Evolutionary conservation across 2,888 invertebrate species (phyloP).

Genomic region (Steinernema hermaphroditum): DNA sequence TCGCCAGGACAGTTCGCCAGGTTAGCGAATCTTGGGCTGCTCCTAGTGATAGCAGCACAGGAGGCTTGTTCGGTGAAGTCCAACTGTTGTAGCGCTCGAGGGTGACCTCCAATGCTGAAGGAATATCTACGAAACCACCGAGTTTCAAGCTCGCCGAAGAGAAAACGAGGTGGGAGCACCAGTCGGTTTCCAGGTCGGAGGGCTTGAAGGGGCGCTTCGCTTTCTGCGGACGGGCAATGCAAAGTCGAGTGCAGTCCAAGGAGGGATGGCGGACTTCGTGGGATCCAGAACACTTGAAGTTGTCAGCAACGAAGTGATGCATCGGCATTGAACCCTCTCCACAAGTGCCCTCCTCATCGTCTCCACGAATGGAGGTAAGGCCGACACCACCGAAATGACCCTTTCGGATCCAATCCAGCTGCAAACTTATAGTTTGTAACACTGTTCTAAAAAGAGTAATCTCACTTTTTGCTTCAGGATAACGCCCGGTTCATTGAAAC

Average conservation of each 20-base stretch:
- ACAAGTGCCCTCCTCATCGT: conserved; percentile 38
- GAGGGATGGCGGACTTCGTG: not conserved
- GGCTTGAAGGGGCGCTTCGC: conserved; percentile 32
- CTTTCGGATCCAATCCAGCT: conserved; percentile 39
- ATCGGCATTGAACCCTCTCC: conserved; percentile 41
- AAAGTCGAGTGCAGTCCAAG: conserved; percentile 38
- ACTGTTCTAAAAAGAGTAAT: too few species aligned
- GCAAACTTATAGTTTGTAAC: too few species aligned
- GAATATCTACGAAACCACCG: not conserved
- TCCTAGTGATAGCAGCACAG: conserved; percentile 43
- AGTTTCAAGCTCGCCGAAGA: conserved; percentile 24
- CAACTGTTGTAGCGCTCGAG: conserved; percentile 38
- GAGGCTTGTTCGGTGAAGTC: conserved; percentile 36
- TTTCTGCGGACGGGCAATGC: conserved; percentile 33
- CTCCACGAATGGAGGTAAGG: conserved; percentile 35
- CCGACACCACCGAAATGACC: conserved; percentile 42
- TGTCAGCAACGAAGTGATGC: conserved; percentile 33
- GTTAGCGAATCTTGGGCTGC: conserved; percentile 9
- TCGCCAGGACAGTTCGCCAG: conserved; percentile 35
- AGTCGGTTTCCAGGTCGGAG: conserved; percentile 34
- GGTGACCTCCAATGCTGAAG: not conserved
- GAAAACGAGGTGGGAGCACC: conserved; percentile 47
- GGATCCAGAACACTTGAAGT: conserved; percentile 36
- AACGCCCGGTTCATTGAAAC: conserved; percentile 33
- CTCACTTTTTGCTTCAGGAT: conserved; percentile 35